These are phyloP conservation scores for Lepus americanus DNA, from an alignment of 2,113 vertebrate species.

Conservation along the genomic window DNA sequence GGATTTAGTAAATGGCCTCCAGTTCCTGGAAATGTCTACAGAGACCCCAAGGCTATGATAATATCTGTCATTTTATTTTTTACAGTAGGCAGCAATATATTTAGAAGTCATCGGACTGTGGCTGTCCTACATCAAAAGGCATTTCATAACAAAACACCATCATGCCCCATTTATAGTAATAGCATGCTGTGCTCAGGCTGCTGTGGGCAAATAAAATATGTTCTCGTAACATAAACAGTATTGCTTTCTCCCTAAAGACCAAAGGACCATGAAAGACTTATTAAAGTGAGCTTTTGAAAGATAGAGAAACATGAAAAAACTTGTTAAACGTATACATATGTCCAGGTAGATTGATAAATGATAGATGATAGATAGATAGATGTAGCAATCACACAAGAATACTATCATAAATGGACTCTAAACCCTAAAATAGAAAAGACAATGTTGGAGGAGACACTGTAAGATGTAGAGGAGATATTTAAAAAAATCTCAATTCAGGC, in stretches of 20 bases:
- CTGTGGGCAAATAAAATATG: conserved; percentile 84
- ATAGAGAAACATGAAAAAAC: conserved; percentile 64
- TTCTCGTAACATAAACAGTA: conserved; percentile 83
- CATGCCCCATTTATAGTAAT: conserved; percentile 87
- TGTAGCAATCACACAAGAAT: background rate
- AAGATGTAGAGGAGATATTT: background rate
- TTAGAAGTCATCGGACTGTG: conserved; percentile 82
- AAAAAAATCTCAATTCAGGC: background rate
- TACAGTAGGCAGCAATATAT: conserved; percentile 84
- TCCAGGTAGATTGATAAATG: background rate
- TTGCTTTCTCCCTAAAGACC: conserved; percentile 67
- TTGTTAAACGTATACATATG: conserved; percentile 1
- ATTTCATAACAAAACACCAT: conserved; percentile 86
- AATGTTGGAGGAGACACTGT: background rate
- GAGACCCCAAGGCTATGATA: conserved; percentile 73
- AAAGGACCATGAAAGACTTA: conserved; percentile 73
- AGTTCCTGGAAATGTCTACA: conserved; percentile 80
- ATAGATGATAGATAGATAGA: background rate
- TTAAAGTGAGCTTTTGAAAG: conserved; percentile 66
- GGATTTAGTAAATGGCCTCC: conserved; percentile 74
- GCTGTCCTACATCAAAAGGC: conserved; percentile 85
- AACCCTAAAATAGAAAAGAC: conserved; percentile 27
- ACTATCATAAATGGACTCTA: conserved; percentile 5
- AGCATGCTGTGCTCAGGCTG: conserved; percentile 77
- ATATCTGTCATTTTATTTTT: conserved; percentile 83